phyloP scores from a whole-genome alignment of 2,797 vertebrate species.

The Champsocephalus esox region DNA sequence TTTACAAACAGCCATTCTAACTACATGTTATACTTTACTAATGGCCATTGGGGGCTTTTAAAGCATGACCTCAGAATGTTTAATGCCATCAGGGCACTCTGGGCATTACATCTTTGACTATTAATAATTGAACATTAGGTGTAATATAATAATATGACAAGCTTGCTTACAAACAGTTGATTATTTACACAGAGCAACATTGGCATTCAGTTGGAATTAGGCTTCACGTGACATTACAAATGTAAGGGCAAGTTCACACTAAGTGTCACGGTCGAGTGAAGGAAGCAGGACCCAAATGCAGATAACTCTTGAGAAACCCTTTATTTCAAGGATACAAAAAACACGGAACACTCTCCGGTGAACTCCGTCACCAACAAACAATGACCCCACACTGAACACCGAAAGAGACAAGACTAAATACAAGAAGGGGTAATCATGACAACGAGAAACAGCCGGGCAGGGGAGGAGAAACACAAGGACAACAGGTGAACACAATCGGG shows the following conservation, averaged over 20 bases:
- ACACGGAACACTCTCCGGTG: no score
- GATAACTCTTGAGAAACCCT: no score
- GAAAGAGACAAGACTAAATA: no score
- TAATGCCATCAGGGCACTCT: not conserved
- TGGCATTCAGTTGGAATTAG: not conserved
- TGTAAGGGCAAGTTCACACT: not conserved
- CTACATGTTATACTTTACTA: not conserved
- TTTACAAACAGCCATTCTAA: constrained; percentile 8
- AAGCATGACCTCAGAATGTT: not conserved
- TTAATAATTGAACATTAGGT: not conserved
- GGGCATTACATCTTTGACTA: not conserved
- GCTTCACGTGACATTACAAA: not conserved
- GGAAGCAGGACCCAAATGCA: no score
- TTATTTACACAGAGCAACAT: not conserved
- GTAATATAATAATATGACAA: not conserved
- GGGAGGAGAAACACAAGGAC: no score
- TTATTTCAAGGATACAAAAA: no score
- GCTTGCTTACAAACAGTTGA: not conserved
- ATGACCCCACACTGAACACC: no score
- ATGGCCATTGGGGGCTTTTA: not conserved
- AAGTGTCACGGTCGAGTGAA: no score
- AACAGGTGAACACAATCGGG: no score
- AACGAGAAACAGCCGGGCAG: no score
- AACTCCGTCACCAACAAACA: no score
- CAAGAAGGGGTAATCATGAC: no score